phyloP scores from a whole-genome alignment of 2,797 vertebrate species.

The Cichlasoma orientale region DNA sequence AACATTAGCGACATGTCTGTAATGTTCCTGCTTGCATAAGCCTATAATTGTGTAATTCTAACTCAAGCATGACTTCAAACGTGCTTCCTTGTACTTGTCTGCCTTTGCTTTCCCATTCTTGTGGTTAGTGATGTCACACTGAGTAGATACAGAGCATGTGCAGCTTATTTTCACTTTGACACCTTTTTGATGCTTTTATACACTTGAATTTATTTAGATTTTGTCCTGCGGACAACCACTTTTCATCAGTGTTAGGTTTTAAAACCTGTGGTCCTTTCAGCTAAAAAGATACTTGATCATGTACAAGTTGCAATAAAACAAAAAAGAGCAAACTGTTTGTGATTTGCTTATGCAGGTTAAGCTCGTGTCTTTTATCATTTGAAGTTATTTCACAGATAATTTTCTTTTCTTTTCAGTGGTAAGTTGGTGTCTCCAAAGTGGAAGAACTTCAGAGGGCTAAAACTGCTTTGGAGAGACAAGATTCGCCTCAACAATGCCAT shows the following conservation, averaged over 20 bases:
- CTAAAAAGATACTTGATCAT: not conserved
- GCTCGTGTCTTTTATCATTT: not conserved
- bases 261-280: not conserved
- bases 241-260: not conserved
- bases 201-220: not conserved
- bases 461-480: constrained; percentile 98
- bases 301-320: not conserved
- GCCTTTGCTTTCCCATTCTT: not conserved
- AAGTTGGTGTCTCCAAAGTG: constrained; percentile 98
- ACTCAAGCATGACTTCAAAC: not conserved
- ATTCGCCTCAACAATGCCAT: constrained; percentile 99
- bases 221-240: not conserved
- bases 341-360: not conserved
- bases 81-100: not conserved
- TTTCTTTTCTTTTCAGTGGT: constrained; percentile 79
- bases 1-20: not conserved
- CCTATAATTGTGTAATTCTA: not conserved
- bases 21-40: not conserved
- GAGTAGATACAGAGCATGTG: not conserved
- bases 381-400: not conserved
- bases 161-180: not conserved
- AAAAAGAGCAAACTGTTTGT: not conserved
- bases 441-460: constrained; percentile 99
- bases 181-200: not conserved
- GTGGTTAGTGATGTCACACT: not conserved